Conservation (phyloP, 2,888 invertebrate genomes). For the Auanema freiburgensis region DNA sequence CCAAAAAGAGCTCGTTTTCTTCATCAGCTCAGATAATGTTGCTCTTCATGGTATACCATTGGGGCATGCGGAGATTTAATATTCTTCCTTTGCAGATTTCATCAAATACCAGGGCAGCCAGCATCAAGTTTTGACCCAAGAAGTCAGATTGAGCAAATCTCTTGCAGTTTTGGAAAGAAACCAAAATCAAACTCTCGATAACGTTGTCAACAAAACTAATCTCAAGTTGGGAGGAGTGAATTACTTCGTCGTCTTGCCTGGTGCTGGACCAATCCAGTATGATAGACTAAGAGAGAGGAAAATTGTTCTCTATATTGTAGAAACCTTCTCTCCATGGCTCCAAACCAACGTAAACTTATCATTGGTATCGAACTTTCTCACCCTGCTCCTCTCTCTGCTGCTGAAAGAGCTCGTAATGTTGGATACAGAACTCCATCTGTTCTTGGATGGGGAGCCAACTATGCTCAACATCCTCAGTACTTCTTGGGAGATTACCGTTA, state of each 20-base stretch:
- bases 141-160: slow-evolving; percentile 12
- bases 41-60: slow-evolving; percentile 11
- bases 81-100: slow-evolving; percentile 2
- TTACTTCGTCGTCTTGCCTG: background rate
- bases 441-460: slow-evolving; percentile 32
- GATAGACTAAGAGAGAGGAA: too few species aligned
- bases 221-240: slow-evolving; percentile 15
- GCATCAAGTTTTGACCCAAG: slow-evolving; percentile 14
- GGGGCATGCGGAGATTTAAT: slow-evolving; percentile 1
- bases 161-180: background rate
- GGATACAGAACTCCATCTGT: slow-evolving; percentile 13
- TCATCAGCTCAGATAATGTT: slow-evolving; percentile 10
- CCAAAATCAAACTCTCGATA: slow-evolving; percentile 12
- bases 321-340: background rate
- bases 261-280: background rate
- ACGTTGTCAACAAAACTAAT: slow-evolving; percentile 15
- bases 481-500: slow-evolving; percentile 33
- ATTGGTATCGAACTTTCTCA: slow-evolving; percentile 13
- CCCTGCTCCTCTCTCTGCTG: slow-evolving; percentile 7
- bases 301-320: too few species aligned
- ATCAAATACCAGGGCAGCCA: slow-evolving; percentile 8
- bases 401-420: slow-evolving; percentile 9
- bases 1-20: slow-evolving; percentile 10
- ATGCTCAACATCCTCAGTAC: slow-evolving; percentile 22
- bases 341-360: slow-evolving; percentile 3